A percentile compares a stretch with the other conserved stretches of the same genome.
Conservation (phyloP, 2,888 invertebrate species). For the Eucriotettix oculatus region DNA sequence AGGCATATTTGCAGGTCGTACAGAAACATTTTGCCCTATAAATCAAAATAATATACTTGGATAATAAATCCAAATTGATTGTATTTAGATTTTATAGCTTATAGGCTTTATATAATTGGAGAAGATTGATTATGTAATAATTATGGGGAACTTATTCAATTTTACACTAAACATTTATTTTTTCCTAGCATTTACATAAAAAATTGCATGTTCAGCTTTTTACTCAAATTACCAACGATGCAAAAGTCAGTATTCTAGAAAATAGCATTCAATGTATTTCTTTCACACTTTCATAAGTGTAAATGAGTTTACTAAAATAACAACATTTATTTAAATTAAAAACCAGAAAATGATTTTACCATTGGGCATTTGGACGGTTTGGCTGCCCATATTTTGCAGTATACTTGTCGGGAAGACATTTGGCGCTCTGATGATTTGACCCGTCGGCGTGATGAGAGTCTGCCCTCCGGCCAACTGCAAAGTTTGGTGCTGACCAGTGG, state of each 20-base stretch:
- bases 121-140: constrained; percentile 12
- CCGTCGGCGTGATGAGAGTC: constrained; percentile 32
- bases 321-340: too few species aligned
- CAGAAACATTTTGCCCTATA: constrained; percentile 51
- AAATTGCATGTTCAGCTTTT: too few species aligned
- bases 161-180: too few species aligned
- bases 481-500: constrained; percentile 26
- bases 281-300: background rate
- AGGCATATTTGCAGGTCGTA: constrained; percentile 36
- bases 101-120: too few species aligned
- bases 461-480: constrained; percentile 29
- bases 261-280: background rate
- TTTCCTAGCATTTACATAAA: background rate
- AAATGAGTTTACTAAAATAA: background rate
- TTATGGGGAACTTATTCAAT: background rate
- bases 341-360: constrained; percentile 20
- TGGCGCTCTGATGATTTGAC: constrained; percentile 63
- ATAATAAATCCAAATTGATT: too few species aligned
- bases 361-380: constrained; percentile 50
- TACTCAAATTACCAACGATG: background rate
- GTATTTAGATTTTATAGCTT: too few species aligned
- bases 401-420: constrained; percentile 46
- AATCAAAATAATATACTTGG: too few species aligned
- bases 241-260: background rate
- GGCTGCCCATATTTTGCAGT: constrained; percentile 47